These are phyloP conservation scores for Coelopa frigida DNA, from an alignment of 1,140 invertebrate species.

Conservation along the genomic window DNA sequence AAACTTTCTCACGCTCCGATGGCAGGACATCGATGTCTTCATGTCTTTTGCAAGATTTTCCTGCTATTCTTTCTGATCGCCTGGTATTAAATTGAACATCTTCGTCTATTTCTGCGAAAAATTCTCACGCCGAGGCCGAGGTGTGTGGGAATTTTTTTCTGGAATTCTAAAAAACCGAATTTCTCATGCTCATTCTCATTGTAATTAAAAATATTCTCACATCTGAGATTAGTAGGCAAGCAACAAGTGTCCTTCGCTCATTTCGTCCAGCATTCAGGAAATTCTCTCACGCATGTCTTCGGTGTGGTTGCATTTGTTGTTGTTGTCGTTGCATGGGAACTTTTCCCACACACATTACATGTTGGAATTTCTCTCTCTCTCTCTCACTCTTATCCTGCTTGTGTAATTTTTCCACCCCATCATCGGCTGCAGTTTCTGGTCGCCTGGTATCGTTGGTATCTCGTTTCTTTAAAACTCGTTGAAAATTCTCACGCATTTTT, in stretches of 20 bases:
- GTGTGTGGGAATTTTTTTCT: background rate
- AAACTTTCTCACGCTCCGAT: conserved; percentile 3
- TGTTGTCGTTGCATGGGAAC: background rate
- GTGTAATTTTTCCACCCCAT: background rate
- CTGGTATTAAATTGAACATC: background rate
- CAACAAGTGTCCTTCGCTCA: background rate
- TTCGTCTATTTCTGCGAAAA: background rate
- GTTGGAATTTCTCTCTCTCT: too few relatives aligned
- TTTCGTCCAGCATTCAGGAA: background rate
- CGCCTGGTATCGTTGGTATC: background rate
- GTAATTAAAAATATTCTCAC: conserved; percentile 1
- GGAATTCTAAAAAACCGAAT: too few relatives aligned
- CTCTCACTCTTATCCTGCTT: too few relatives aligned
- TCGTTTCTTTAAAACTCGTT: conserved; percentile 1
- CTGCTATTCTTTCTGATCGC: conserved; percentile 3
- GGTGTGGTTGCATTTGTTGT: conserved; percentile 1
- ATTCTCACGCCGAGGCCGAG: conserved; percentile 3
- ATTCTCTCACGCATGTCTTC: conserved; percentile 7
- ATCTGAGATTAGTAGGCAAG: background rate
- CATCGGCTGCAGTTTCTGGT: background rate
- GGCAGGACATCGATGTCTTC: background rate
- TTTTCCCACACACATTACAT: too few relatives aligned
- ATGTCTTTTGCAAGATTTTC: background rate
- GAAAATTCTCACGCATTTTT: conserved; percentile 4
- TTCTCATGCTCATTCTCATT: too few relatives aligned